phyloP scores from a whole-genome alignment of 1,140 invertebrate genomes.

The Coboldia fuscipes region DNA sequence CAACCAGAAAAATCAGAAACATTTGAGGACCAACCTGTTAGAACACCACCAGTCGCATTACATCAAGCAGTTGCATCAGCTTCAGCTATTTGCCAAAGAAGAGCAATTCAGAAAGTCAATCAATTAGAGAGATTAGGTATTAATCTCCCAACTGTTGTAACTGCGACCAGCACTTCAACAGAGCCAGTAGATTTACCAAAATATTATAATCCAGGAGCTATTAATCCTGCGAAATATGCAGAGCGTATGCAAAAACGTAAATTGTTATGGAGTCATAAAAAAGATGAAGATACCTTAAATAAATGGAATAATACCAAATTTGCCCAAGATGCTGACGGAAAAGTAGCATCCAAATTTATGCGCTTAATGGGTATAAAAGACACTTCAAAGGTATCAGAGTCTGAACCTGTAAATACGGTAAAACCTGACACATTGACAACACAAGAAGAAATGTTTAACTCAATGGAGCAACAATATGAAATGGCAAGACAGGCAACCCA shows the following conservation, averaged over 20 bases:
- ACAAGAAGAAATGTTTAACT: slow-evolving; percentile 76
- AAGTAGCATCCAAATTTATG: slow-evolving; percentile 86
- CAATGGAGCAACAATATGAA: slow-evolving; percentile 87
- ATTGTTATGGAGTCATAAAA: slow-evolving; percentile 66
- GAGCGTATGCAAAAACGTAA: slow-evolving; percentile 72
- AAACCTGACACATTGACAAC: slow-evolving; percentile 46
- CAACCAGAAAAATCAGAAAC: too few relatives aligned
- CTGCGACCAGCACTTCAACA: slow-evolving; percentile 14
- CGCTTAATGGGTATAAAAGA: slow-evolving; percentile 85
- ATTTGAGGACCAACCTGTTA: too few relatives aligned
- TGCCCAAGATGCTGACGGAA: slow-evolving; percentile 68
- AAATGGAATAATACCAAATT: slow-evolving; percentile 71
- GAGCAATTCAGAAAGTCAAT: slow-evolving; percentile 22
- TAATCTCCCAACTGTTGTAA: neutral
- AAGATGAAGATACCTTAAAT: slow-evolving; percentile 26
- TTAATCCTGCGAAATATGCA: slow-evolving; percentile 63
- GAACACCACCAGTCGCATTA: too few relatives aligned
- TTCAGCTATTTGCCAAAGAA: too few relatives aligned
- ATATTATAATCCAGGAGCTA: slow-evolving; percentile 68
- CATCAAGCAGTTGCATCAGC: too few relatives aligned
- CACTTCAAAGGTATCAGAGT: slow-evolving; percentile 14
- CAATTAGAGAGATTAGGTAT: slow-evolving; percentile 25
- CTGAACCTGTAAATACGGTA: slow-evolving; percentile 11
- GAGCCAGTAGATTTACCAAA: slow-evolving; percentile 28
- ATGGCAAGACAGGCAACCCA: slow-evolving; percentile 82